These are phyloP conservation scores for Manacus vitellinus DNA, from an alignment of 2,113 vertebrate genomes.

Conservation along the genomic window DNA sequence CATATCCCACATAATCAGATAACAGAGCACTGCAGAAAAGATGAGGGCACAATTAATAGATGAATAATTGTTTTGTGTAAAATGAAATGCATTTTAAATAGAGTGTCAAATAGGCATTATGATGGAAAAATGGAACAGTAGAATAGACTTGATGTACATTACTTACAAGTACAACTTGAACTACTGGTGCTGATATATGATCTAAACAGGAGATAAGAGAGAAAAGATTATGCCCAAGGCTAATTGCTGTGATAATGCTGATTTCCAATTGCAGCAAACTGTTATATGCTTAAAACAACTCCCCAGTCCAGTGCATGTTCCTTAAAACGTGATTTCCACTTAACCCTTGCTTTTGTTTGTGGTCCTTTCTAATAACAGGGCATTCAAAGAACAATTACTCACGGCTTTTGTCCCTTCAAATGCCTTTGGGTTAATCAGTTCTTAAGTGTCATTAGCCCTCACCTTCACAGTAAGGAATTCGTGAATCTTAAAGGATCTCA, in stretches of 20 bases:
- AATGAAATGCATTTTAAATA: neutral
- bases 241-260: constrained; percentile 56
- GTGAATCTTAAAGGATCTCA: neutral
- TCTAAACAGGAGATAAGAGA: constrained; percentile 64
- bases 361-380: neutral
- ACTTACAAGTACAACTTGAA: constrained; percentile 46
- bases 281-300: constrained; percentile 10
- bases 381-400: neutral
- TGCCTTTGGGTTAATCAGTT: neutral
- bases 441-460: neutral
- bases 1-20: constrained; percentile 6
- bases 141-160: constrained; percentile 36
- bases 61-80: constrained; percentile 42
- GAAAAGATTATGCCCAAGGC: constrained; percentile 55
- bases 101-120: constrained; percentile 13
- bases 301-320: neutral
- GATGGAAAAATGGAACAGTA: constrained; percentile 34
- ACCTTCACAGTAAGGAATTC: neutral
- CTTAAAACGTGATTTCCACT: neutral
- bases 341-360: neutral
- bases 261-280: constrained; percentile 62
- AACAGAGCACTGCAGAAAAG: constrained; percentile 9
- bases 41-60: constrained; percentile 60
- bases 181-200: constrained; percentile 43
- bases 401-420: neutral